phyloP scores from a whole-genome alignment of 1,140 invertebrate species.

The Pteromalus puparum region DNA sequence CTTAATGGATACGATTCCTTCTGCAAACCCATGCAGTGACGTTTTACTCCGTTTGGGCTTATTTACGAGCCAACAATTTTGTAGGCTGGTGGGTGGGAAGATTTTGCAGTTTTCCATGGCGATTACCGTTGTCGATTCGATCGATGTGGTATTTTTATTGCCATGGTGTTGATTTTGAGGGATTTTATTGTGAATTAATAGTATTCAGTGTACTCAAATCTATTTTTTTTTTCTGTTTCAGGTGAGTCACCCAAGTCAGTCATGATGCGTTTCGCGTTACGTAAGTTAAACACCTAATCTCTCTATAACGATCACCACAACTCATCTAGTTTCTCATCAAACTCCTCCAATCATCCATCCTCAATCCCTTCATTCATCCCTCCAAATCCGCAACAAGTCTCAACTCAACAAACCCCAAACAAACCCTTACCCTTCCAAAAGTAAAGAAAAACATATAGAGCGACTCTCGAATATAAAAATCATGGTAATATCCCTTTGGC shows the following conservation, averaged over 20 bases:
- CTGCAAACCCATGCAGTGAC: constrained; percentile 41
- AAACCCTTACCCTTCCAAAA: not conserved
- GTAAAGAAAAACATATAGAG: not conserved
- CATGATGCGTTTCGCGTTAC: not conserved
- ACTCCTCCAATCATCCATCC: no score
- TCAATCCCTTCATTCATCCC: no score
- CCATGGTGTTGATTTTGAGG: no score
- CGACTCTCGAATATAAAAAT: constrained; percentile 20
- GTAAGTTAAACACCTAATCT: not conserved
- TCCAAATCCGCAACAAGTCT: not conserved
- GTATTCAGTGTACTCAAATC: no score
- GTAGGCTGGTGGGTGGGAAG: not conserved
- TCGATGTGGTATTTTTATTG: not conserved
- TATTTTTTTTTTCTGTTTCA: not conserved
- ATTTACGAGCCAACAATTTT: constrained; percentile 50
- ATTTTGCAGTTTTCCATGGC: constrained; percentile 1
- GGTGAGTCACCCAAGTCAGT: not conserved
- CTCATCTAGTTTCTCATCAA: no score
- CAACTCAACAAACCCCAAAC: not conserved
- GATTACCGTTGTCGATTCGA: constrained; percentile 7
- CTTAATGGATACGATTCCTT: constrained; percentile 55
- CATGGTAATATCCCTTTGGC: constrained; percentile 18
- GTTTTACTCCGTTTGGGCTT: constrained; percentile 46
- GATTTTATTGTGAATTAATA: not conserved
- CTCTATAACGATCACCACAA: no score